Evolutionary conservation across 2,113 vertebrate genomes (phyloP).

Genomic region (Gymnocephalus cernua): DNA sequence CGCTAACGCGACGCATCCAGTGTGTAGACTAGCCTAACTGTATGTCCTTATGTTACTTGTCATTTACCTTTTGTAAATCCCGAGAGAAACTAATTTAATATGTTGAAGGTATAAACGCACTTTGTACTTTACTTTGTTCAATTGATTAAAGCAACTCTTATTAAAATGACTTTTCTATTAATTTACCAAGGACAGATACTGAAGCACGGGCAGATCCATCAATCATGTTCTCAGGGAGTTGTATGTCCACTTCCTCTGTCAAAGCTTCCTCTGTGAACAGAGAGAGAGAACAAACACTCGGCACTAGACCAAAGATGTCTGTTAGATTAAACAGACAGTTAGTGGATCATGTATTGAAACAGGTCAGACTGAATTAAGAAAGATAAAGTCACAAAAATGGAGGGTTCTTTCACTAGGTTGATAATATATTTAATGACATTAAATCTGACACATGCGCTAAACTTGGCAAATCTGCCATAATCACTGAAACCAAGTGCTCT

Average conservation of each 20-base stretch:
- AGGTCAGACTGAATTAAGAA: too few species aligned
- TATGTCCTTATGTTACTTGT: too few species aligned
- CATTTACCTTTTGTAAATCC: too few species aligned
- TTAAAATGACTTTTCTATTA: background rate
- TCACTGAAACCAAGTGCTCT: too few species aligned
- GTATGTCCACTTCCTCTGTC: too few species aligned
- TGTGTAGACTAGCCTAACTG: too few species aligned
- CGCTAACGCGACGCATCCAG: too few species aligned
- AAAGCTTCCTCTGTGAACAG: too few species aligned
- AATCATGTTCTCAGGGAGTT: constrained; percentile 73
- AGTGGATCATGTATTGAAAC: too few species aligned
- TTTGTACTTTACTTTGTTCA: too few species aligned
- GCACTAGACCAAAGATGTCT: background rate
- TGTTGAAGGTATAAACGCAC: too few species aligned
- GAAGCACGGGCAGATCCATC: constrained; percentile 68
- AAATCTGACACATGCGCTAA: background rate
- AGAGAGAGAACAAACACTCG: constrained; percentile 7
- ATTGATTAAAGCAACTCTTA: background rate
- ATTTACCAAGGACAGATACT: constrained; percentile 78
- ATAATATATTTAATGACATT: background rate
- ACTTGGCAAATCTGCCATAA: background rate
- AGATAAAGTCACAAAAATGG: background rate
- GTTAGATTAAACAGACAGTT: background rate
- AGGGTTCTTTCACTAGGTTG: background rate
- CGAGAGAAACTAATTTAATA: too few species aligned